Conservation (phyloP, 2,888 invertebrate species). For the Octodonta nipae region DNA sequence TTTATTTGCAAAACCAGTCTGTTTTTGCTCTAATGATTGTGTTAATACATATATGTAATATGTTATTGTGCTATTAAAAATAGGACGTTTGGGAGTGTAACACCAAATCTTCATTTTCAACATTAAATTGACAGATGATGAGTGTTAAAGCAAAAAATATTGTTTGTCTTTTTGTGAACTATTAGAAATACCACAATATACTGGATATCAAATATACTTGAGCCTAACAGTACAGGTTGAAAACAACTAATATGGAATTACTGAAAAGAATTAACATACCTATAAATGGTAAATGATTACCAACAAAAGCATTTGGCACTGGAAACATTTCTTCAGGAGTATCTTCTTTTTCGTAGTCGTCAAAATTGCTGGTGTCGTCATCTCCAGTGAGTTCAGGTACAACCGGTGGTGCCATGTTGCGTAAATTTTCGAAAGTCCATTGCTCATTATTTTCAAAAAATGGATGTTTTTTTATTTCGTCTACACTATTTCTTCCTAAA, state of each 20-base stretch:
- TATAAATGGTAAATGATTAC: constrained; percentile 90
- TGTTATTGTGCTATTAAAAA: too few species aligned
- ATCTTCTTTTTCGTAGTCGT: constrained; percentile 91
- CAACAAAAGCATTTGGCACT: constrained; percentile 92
- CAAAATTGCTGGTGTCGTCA: constrained; percentile 97
- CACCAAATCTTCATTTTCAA: too few species aligned
- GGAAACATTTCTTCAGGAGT: constrained; percentile 88
- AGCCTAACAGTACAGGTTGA: too few species aligned
- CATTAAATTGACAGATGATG: too few species aligned
- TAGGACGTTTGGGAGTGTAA: too few species aligned
- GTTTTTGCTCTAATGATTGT: too few species aligned
- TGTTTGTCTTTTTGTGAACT: too few species aligned
- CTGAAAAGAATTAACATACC: constrained; percentile 9
- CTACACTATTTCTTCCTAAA: constrained; percentile 71
- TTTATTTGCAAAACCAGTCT: too few species aligned
- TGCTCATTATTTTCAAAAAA: constrained; percentile 96
- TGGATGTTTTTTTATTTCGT: constrained; percentile 85
- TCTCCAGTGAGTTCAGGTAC: constrained; percentile 91
- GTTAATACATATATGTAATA: too few species aligned
- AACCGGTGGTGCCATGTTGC: constrained; percentile 90
- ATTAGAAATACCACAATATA: too few species aligned
- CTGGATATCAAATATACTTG: too few species aligned
- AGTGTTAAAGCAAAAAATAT: too few species aligned
- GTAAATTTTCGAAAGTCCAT: constrained; percentile 93
- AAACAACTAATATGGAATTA: background rate